Base-by-base conservation (phyloP, 2,888 invertebrate species). In the Lagria hirta region DNA sequence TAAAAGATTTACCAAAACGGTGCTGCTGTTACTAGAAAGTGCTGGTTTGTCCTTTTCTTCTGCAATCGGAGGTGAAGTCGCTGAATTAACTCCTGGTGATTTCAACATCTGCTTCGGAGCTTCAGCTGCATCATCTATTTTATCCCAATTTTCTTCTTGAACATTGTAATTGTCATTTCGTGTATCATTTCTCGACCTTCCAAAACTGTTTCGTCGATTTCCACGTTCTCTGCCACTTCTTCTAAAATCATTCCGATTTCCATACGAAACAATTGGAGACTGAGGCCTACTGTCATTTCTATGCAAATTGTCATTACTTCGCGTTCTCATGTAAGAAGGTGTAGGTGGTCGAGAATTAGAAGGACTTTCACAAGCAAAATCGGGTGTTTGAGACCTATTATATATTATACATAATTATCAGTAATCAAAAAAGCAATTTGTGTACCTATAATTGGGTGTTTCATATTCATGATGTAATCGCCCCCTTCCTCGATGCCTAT, bases 391-490 rank as follows among this genome's bases (percentile, higher is more conserved):
- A 27, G 73, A 70, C 49, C 74, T 52, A 49, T 60, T 61, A 23
- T 17, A n/a, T n/a, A n/a, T n/a, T n/a, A n/a, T n/a, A n/a, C n/a
- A n/a, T n/a, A n/a, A n/a, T n/a, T n/a, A n/a, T n/a, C n/a, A n/a
- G n/a, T n/a, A n/a, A n/a, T n/a, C n/a, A n/a, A n/a, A n/a, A n/a
- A n/a, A 6, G 20, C n/a, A 18, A 18, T 5, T 18, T 18, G 20
- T n/a, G 20, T 5, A 23, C 10, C 18, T 11, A 5, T 5, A 4
- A 3, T 6, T 21, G n/a, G n/a, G n/a, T 2, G 51, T 49, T 32
- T 73, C 72, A 20, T 68, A 58, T 29, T 81, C 81, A 60, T 77
- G 75, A 12, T 79, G 76, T 52, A 77, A 72, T 54, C 85, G 74
- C 15, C 84, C 84, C 57, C 84, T 72, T 14, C 65, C 64, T 32